phyloP scores from a whole-genome alignment of 2,113 vertebrate genomes.

The Passerina amoena region DNA sequence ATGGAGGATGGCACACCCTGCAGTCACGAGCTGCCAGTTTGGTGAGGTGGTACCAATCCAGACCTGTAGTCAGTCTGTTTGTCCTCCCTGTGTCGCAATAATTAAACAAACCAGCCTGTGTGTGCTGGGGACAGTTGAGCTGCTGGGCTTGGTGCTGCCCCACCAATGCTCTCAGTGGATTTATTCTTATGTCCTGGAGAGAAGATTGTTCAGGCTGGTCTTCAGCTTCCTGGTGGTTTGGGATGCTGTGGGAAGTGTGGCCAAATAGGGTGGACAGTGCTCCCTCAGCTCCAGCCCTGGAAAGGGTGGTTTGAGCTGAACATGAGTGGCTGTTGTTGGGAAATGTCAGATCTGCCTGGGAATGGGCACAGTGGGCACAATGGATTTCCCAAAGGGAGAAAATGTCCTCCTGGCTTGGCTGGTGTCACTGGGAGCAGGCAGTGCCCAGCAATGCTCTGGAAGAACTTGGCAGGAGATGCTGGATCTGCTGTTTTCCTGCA shows the following conservation, averaged over 20 bases:
- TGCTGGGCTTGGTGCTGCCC: neutral
- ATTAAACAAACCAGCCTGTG: neutral
- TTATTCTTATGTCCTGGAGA: neutral
- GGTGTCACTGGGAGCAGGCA: neutral
- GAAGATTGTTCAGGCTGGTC: neutral
- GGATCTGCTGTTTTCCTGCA: neutral
- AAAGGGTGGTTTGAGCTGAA: neutral
- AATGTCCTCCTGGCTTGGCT: neutral
- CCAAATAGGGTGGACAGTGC: accelerated
- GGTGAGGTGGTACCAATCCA: neutral
- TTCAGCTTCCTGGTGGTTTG: neutral
- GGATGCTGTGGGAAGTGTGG: neutral
- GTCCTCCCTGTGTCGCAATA: neutral
- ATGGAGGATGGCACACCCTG: neutral
- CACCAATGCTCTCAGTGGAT: accelerated
- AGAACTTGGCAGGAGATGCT: neutral
- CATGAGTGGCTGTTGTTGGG: accelerated
- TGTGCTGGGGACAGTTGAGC: neutral
- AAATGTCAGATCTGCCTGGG: neutral
- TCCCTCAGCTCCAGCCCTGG: neutral
- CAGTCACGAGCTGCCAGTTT: neutral
- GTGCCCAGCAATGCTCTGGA: accelerated
- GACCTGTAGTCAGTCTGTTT: neutral
- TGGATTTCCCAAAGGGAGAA: neutral
- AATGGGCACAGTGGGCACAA: accelerated